Evolutionary conservation across 2,888 invertebrate species (phyloP).

Genomic region (Cerceris ruficornis): DNA sequence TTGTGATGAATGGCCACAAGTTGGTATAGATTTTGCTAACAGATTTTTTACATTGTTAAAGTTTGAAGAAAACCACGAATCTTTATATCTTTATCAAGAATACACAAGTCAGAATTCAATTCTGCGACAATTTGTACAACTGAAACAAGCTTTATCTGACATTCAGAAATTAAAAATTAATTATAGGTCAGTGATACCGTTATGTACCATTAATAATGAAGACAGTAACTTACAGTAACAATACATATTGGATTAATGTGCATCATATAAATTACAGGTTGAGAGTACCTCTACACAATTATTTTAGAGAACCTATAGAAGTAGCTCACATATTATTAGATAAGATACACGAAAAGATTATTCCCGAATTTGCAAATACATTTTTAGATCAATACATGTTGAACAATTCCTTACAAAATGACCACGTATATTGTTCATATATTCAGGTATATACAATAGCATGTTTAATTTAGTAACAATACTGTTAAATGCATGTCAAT

Average conservation of each 20-base stretch:
- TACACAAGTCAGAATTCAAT: constrained; percentile 67
- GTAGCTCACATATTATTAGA: constrained; percentile 70
- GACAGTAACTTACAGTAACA: neutral
- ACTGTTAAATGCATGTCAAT: neutral
- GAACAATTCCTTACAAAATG: constrained; percentile 80
- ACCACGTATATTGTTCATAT: constrained; percentile 80
- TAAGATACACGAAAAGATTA: constrained; percentile 70
- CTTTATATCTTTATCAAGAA: constrained; percentile 64
- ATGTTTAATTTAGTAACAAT: neutral
- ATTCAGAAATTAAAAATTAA: constrained; percentile 69
- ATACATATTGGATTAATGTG: constrained; percentile 12
- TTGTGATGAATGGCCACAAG: constrained; percentile 70
- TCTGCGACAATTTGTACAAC: constrained; percentile 66
- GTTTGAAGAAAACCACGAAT: constrained; percentile 64
- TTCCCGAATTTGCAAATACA: constrained; percentile 75
- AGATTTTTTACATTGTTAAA: constrained; percentile 75
- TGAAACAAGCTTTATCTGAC: constrained; percentile 74
- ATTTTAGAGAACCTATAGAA: constrained; percentile 68
- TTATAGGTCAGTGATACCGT: constrained; percentile 65
- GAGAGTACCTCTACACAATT: constrained; percentile 66
- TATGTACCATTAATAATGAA: neutral
- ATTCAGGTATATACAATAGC: constrained; percentile 75
- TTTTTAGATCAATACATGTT: constrained; percentile 80
- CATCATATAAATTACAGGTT: constrained; percentile 57
- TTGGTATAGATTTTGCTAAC: constrained; percentile 78